Evolutionary conservation across 2,888 invertebrate species (phyloP).

Genomic region (Caenorhabditis angaria): DNA sequence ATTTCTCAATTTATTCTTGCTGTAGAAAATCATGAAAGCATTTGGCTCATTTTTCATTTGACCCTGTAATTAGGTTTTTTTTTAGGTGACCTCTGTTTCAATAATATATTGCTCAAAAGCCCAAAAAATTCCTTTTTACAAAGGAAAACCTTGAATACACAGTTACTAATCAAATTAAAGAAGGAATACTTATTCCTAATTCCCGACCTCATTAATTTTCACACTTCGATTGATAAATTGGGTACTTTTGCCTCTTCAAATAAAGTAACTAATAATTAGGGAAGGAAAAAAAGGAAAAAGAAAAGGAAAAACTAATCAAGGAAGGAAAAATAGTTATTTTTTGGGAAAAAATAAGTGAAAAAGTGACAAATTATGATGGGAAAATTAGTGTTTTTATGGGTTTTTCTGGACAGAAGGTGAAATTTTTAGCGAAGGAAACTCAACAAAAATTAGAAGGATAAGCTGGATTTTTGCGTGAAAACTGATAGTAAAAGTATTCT

Average conservation of each 20-base stretch:
- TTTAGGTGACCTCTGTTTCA: not conserved
- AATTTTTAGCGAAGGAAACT: too few species aligned
- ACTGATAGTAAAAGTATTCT: not conserved
- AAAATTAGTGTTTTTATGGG: slow-evolving; percentile 1
- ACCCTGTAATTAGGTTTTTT: not conserved
- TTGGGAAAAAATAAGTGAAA: not conserved
- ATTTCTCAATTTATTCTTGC: too few species aligned
- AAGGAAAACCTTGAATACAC: not conserved
- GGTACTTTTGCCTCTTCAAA: not conserved
- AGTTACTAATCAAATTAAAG: not conserved
- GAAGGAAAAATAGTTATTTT: too few species aligned
- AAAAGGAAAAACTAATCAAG: not conserved
- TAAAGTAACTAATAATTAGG: not conserved
- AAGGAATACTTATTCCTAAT: not conserved
- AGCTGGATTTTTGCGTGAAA: not conserved
- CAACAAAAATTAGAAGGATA: too few species aligned
- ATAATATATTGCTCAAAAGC: not conserved
- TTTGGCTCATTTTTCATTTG: not conserved
- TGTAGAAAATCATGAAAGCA: too few species aligned
- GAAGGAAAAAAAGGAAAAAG: not conserved
- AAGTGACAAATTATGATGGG: not conserved
- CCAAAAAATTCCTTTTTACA: not conserved
- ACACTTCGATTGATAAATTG: not conserved
- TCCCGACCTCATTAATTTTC: slow-evolving; percentile 1
- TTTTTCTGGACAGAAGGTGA: not conserved